phyloP scores from a whole-genome alignment of 2,888 invertebrate species.

The Rhimphoctona megacephalus region DNA sequence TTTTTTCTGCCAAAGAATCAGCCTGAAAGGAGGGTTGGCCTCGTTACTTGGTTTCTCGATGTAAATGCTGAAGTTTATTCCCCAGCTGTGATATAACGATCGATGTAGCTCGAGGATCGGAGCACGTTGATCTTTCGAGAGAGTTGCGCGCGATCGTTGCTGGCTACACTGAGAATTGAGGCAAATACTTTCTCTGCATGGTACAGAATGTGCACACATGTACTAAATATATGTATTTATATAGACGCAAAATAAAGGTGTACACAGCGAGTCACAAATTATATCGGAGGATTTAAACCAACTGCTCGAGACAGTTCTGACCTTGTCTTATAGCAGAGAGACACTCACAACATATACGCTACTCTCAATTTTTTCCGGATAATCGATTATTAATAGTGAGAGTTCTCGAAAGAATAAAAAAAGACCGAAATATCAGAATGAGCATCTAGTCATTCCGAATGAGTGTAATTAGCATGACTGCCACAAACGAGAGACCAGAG shows the following conservation, averaged over 20 bases:
- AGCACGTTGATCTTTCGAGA: constrained; percentile 65
- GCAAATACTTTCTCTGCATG: constrained; percentile 76
- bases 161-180: constrained; percentile 70
- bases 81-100: constrained; percentile 47
- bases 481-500: background rate
- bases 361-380: constrained; percentile 81
- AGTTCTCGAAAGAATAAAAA: constrained; percentile 22
- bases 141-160: constrained; percentile 40
- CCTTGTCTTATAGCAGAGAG: constrained; percentile 75
- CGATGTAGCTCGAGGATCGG: constrained; percentile 32
- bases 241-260: background rate
- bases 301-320: constrained; percentile 70
- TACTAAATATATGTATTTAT: background rate
- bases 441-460: background rate
- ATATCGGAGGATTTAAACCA: constrained; percentile 37
- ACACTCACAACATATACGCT: constrained; percentile 71
- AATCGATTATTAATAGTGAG: constrained; percentile 67
- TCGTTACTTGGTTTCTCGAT: constrained; percentile 16
- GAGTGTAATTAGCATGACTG: constrained; percentile 29
- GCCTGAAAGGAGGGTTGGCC: constrained; percentile 13
- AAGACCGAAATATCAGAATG: background rate
- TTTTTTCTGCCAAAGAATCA: constrained; percentile 9
- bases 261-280: constrained; percentile 28
- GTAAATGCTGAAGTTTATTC: constrained; percentile 12
- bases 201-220: background rate